Percentiles rank a stretch among this genome's conserved stretches.
phyloP scores from a whole-genome alignment of 2,797 vertebrate genomes.

The Microhierax caerulescens region DNA sequence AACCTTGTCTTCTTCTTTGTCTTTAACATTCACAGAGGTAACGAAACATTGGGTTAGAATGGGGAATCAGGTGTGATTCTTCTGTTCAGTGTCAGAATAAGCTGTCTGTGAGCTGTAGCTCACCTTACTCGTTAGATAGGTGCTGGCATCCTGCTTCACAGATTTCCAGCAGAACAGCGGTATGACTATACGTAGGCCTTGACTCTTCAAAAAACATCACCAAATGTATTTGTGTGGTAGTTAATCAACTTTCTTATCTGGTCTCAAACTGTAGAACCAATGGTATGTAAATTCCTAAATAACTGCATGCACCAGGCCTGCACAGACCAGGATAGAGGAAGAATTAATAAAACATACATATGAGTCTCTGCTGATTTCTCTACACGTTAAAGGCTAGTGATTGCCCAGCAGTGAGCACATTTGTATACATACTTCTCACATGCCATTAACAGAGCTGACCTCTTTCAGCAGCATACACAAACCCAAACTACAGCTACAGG shows the following conservation, averaged over 20 bases:
- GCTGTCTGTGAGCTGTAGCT: background rate
- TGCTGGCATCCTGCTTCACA: background rate
- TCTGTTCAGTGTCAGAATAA: background rate
- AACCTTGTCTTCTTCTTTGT: background rate
- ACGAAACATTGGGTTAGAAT: background rate
- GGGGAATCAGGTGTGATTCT: background rate
- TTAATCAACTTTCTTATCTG: slow-evolving; percentile 45
- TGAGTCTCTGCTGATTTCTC: slow-evolving; percentile 19
- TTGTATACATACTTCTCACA: background rate
- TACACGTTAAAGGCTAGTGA: background rate
- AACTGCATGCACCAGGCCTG: slow-evolving; percentile 9
- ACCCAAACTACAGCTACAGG: background rate
- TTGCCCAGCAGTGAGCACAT: background rate
- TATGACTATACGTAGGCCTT: background rate
- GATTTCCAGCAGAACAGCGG: background rate
- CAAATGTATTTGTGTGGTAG: background rate
- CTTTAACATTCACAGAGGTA: background rate
- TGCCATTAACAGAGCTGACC: background rate
- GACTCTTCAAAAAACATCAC: slow-evolving; percentile 7
- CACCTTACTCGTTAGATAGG: background rate
- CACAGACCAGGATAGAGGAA: slow-evolving; percentile 22
- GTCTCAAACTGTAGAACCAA: slow-evolving; percentile 24
- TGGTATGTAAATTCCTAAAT: slow-evolving; percentile 28
- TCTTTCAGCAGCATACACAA: slow-evolving; percentile 1
- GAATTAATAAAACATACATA: slow-evolving; percentile 36